phyloP scores from a whole-genome alignment of 2,113 vertebrate species.

The Brienomyrus longianalis region DNA sequence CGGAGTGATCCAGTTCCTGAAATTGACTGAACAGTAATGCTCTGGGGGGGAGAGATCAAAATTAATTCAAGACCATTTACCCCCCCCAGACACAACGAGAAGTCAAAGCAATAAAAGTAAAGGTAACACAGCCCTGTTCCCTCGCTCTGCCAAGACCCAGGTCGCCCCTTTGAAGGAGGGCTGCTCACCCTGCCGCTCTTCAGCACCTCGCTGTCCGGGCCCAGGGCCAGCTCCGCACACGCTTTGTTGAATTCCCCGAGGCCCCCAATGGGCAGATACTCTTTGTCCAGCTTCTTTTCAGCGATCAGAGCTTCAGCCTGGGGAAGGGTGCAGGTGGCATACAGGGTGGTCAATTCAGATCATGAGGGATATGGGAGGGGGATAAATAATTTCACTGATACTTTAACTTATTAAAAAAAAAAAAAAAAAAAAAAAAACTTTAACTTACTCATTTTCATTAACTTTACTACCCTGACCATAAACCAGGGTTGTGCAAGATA shows the following conservation, averaged over 20 bases:
- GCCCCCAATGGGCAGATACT: conserved; percentile 78
- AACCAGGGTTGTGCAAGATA: not conserved
- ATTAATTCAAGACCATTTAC: not conserved
- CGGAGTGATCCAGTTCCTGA: conserved; percentile 91
- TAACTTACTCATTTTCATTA: not conserved
- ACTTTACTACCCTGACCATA: not conserved
- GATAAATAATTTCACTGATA: not conserved
- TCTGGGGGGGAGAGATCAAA: conserved; percentile 52
- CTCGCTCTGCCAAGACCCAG: too few relatives aligned
- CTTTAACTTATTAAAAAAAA: not conserved
- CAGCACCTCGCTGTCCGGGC: conserved; percentile 72
- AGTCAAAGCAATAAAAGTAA: not conserved
- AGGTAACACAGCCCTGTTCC: not conserved
- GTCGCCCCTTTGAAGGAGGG: too few relatives aligned
- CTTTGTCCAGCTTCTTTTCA: conserved; percentile 84
- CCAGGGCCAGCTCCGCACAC: conserved; percentile 76
- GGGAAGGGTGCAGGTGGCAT: not conserved
- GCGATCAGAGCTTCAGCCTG: conserved; percentile 82
- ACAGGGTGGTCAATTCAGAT: not conserved
- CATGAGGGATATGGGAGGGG: not conserved
- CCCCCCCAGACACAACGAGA: not conserved
- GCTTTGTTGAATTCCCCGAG: conserved; percentile 77
- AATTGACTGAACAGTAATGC: conserved; percentile 88
- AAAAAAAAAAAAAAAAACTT: not conserved
- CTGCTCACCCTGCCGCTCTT: conserved; percentile 80